Conservation (phyloP, 2,797 vertebrate genomes). For the Clarias pachynema region DNA sequence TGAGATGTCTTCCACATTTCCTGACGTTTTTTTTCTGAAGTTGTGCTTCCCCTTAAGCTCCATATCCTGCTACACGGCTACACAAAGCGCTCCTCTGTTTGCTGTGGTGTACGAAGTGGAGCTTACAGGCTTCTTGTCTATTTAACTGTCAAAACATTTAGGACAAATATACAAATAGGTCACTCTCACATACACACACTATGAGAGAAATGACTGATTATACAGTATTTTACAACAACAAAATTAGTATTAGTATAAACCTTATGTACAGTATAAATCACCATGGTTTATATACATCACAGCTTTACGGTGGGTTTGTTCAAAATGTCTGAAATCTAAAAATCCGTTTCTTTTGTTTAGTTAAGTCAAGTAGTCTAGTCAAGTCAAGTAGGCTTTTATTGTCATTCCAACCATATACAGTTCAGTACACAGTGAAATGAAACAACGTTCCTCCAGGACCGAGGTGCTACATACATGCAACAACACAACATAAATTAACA, state of each 20-base stretch:
- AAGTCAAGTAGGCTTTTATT: too few relatives aligned
- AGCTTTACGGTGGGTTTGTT: not conserved
- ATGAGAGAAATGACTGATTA: not conserved
- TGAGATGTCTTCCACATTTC: slow-evolving; percentile 22
- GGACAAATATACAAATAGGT: not conserved
- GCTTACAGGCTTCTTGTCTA: too few relatives aligned
- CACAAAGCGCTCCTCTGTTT: slow-evolving; percentile 10
- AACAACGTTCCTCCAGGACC: too few relatives aligned
- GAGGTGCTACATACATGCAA: too few relatives aligned
- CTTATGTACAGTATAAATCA: not conserved
- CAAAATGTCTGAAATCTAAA: not conserved
- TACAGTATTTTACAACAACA: not conserved
- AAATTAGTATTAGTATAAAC: not conserved
- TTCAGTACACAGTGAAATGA: too few relatives aligned
- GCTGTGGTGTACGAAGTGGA: not conserved
- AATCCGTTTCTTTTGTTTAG: not conserved
- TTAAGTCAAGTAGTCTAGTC: not conserved
- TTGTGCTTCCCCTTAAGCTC: slow-evolving; percentile 16
- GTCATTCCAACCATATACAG: too few relatives aligned
- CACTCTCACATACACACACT: not conserved
- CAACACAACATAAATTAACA: too few relatives aligned
- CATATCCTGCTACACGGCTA: slow-evolving; percentile 13
- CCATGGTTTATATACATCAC: not conserved
- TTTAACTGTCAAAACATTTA: not conserved
- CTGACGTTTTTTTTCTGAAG: slow-evolving; percentile 14